phyloP scores from a whole-genome alignment of 2,797 vertebrate genomes.

The Brachyrhaphis roseni region DNA sequence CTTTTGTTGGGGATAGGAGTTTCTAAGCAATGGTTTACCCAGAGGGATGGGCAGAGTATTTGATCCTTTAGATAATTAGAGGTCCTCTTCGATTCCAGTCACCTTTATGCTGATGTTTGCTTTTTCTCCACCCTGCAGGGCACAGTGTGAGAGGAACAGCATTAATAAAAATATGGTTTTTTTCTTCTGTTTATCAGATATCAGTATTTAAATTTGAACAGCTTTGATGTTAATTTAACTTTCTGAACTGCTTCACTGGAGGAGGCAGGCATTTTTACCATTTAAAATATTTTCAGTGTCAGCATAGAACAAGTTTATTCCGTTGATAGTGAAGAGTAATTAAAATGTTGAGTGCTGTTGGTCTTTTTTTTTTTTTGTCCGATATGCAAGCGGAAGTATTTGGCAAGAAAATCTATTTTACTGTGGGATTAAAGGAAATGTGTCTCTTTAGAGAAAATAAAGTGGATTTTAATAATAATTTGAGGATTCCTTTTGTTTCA shows the following conservation, averaged over 20 bases:
- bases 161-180: conserved; percentile 24
- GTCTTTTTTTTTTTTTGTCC: conserved; percentile 28
- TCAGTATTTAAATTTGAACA: conserved; percentile 45
- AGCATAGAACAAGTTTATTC: conserved; percentile 39
- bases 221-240: conserved; percentile 32
- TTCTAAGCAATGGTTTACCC: conserved; percentile 53
- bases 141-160: conserved; percentile 27
- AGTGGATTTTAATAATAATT: not conserved
- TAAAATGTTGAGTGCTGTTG: conserved; percentile 23
- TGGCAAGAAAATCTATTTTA: conserved; percentile 8
- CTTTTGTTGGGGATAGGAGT: conserved; percentile 29
- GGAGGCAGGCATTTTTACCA: conserved; percentile 40
- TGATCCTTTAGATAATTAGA: conserved; percentile 60
- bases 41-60: conserved; percentile 53
- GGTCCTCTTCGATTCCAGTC: conserved; percentile 42
- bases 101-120: conserved; percentile 34
- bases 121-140: conserved; percentile 20
- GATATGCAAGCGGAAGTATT: conserved; percentile 13
- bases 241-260: conserved; percentile 27
- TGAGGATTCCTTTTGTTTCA: conserved; percentile 1
- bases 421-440: conserved; percentile 22
- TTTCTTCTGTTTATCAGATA: conserved; percentile 38
- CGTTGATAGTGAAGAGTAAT: conserved; percentile 52
- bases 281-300: conserved; percentile 35
- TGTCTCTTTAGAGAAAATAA: not conserved